Evolutionary conservation across 2,113 vertebrate genomes (phyloP).

Genomic region (Cyprinodon tularosa): DNA sequence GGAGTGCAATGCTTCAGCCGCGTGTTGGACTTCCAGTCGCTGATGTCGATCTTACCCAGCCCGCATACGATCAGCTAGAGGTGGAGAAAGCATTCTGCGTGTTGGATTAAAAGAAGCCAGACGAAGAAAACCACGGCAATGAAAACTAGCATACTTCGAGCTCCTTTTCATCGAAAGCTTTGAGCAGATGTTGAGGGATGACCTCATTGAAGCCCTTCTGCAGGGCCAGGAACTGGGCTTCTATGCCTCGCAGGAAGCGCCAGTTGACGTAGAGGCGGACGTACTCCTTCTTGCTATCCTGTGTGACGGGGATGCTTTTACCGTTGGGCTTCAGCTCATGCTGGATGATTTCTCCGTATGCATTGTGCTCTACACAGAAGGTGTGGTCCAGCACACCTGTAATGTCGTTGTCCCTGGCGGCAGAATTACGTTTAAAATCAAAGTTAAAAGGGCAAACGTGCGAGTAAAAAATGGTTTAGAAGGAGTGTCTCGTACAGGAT

Average conservation of each 20-base stretch:
- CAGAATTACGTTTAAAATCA: background rate
- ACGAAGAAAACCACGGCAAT: background rate
- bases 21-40: slow-evolving; percentile 98
- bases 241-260: slow-evolving; percentile 98
- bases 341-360: slow-evolving; percentile 97
- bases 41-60: slow-evolving; percentile 96
- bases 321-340: slow-evolving; percentile 98
- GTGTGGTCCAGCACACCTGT: slow-evolving; percentile 98
- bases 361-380: slow-evolving; percentile 98
- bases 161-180: slow-evolving; percentile 98
- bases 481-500: slow-evolving; percentile 84
- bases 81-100: background rate
- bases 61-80: slow-evolving; percentile 92
- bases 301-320: slow-evolving; percentile 93
- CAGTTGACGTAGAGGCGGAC: slow-evolving; percentile 99
- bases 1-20: slow-evolving; percentile 97
- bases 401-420: slow-evolving; percentile 94
- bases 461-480: too few relatives aligned
- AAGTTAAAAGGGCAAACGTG: too few relatives aligned
- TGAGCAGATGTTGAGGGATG: slow-evolving; percentile 97
- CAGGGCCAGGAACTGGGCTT: slow-evolving; percentile 97
- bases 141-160: slow-evolving; percentile 84
- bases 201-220: slow-evolving; percentile 99
- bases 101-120: background rate
- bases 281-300: slow-evolving; percentile 98